phyloP scores from a whole-genome alignment of 2,888 invertebrate genomes.

The Caenorhabditis sp. region DNA sequence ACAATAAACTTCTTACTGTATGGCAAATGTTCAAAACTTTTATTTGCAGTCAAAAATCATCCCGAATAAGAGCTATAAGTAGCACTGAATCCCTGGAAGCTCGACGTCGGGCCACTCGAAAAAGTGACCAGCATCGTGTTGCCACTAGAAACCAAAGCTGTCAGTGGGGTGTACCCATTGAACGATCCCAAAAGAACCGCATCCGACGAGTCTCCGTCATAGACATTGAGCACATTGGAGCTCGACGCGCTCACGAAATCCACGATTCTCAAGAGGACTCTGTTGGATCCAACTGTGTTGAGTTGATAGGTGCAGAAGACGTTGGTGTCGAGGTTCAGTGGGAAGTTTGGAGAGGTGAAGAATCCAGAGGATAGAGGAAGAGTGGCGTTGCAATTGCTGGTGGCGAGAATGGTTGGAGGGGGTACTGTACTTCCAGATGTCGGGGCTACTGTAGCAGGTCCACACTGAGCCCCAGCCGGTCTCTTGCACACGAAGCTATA shows the following conservation, averaged over 20 bases:
- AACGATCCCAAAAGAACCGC: neutral
- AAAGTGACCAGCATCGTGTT: neutral
- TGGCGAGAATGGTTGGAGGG: neutral
- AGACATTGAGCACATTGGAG: neutral
- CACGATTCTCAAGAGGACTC: neutral
- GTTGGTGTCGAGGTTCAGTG: neutral
- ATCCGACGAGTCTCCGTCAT: constrained; percentile 10
- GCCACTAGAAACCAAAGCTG: neutral
- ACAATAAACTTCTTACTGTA: too few relatives aligned
- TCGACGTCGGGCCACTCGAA: neutral
- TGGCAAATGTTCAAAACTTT: too few relatives aligned
- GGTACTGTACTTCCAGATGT: neutral
- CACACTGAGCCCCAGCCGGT: constrained; percentile 1
- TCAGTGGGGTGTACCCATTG: neutral
- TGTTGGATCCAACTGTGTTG: neutral
- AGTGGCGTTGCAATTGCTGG: neutral
- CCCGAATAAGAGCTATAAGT: neutral
- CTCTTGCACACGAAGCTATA: constrained; percentile 3
- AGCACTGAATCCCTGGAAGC: constrained; percentile 1
- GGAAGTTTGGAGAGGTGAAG: constrained; percentile 10
- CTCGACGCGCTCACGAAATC: neutral
- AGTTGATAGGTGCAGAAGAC: constrained; percentile 6
- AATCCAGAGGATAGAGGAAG: neutral
- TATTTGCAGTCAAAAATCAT: neutral
- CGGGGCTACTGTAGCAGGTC: neutral